Evolutionary conservation across 2,888 invertebrate genomes (phyloP), one percentile per base, ranked within the genome.

Genomic region (Enoplolaimus lenunculus): DNA sequence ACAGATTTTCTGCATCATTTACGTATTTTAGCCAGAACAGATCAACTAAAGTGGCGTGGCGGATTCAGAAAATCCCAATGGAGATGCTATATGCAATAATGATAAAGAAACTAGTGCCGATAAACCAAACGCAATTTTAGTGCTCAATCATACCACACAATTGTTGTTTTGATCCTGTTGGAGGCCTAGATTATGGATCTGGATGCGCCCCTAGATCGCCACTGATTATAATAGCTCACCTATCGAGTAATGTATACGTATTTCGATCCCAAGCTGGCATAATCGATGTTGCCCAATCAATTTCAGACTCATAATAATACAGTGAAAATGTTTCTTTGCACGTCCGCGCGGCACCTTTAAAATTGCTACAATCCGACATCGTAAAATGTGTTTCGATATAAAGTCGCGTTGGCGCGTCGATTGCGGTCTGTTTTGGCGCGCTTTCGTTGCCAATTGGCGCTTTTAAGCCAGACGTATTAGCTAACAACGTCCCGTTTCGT

Each of bases 291-390:
- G 70, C 70, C 72, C 73, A 60, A 74, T 75, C 66, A 68, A 73
- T 13, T 31, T 65, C 59, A 35, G 72, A 68, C 69, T 93, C 93
- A 81, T 93, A 92, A 81, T 93, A 93, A 70, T 93, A 85, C 74
- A 97, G 85, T 81, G 91, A 90, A 83, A 97, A 95, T 30, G 97
- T 97, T 82, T 97, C 97, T 81, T 95, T 95, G 83, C 97, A 97
- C 45, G 45, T 45, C 45, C 45, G 7, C 66, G 81, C 85, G 60
- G 91, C 91, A 72, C 87, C 92, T 76, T 92, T 93, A 83, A 93
- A 94, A 76, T 92, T 85, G 73, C 91, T 90, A 82, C 97, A 97
- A 83, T 93, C 93, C 76, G 97, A 85, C 81, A 95, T 95, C 59
- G 93, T 93, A 84, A 97, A 97, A 83, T 91, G 90, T 77, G 95